phyloP scores from a whole-genome alignment of 2,113 vertebrate genomes.

The Mesembrinibis cayennensis region DNA sequence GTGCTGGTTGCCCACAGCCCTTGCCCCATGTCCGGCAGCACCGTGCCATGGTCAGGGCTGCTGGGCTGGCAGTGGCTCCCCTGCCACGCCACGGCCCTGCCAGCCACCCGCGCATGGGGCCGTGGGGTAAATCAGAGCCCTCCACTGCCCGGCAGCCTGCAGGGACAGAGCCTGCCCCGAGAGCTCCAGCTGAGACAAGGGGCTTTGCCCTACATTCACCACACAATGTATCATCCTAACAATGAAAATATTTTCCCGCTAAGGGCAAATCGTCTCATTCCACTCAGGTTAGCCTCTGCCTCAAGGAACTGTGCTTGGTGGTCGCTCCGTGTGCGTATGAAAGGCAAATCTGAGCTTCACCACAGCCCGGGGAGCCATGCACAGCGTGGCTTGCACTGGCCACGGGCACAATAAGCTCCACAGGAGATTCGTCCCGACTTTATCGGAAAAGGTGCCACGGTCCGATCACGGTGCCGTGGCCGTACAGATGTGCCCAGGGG shows the following conservation, averaged over 20 bases:
- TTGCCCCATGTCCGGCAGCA: rapidly evolving
- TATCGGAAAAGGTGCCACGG: neutral
- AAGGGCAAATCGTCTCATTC: neutral
- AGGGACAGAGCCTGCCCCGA: neutral
- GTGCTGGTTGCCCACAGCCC: neutral
- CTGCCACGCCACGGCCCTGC: rapidly evolving
- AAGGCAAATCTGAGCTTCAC: neutral
- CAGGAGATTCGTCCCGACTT: rapidly evolving
- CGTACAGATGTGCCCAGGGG: rapidly evolving
- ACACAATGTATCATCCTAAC: neutral
- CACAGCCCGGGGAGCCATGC: neutral
- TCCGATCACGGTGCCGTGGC: rapidly evolving
- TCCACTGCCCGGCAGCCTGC: neutral
- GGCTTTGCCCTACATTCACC: neutral
- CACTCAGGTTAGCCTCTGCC: neutral
- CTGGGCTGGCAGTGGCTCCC: rapidly evolving
- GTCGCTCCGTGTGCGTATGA: rapidly evolving
- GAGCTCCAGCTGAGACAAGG: neutral
- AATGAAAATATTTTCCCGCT: neutral
- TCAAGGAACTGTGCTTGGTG: neutral
- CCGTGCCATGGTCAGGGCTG: neutral
- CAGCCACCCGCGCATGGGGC: rapidly evolving
- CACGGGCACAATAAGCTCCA: neutral
- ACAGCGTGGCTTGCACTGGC: neutral
- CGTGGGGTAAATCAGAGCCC: neutral